These are phyloP conservation scores for Caranx ignobilis DNA, from an alignment of 2,113 vertebrate species.

Conservation along the genomic window DNA sequence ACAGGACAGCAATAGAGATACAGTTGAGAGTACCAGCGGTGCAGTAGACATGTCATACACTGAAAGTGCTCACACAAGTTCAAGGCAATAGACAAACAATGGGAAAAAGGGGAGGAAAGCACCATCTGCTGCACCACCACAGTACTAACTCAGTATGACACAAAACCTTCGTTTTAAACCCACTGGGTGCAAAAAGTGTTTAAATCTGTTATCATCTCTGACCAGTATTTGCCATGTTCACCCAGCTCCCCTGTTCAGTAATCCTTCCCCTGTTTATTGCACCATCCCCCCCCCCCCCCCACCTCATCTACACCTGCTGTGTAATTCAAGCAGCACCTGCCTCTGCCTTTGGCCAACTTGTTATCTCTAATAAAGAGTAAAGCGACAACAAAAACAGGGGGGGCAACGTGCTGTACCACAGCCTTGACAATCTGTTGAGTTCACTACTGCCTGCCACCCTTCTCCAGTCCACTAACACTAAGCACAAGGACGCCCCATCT, in stretches of 20 bases:
- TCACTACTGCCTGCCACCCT: conserved; percentile 30
- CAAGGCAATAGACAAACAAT: conserved; percentile 6
- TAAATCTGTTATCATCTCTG: conserved; percentile 9
- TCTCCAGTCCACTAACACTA: conserved; percentile 47
- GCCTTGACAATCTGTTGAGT: conserved; percentile 48
- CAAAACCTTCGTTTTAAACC: conserved; percentile 6
- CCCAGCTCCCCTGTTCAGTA: conserved; percentile 29
- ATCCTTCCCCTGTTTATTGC: conserved; percentile 20
- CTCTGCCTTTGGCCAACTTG: conserved; percentile 61
- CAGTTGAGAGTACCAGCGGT: neutral
- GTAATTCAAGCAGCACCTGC: conserved; percentile 59
- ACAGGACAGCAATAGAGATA: conserved; percentile 18
- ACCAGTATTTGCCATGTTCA: conserved; percentile 35
- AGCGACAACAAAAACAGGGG: conserved; percentile 55
- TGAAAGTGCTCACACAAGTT: conserved; percentile 1
- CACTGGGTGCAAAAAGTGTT: neutral
- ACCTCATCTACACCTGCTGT: conserved; percentile 57
- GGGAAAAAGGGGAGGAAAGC: neutral
- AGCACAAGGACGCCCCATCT: conserved; percentile 50
- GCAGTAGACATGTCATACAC: conserved; percentile 1
- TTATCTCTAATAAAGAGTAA: conserved; percentile 66
- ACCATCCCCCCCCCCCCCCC: neutral
- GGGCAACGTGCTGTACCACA: conserved; percentile 47
- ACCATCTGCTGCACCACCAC: neutral
- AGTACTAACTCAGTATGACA: neutral